A percentile compares a stretch with the other conserved stretches of the same genome.
Evolutionary conservation across 2,113 vertebrate species (phyloP).

Genomic region (Acrocephalus arundinaceus): DNA sequence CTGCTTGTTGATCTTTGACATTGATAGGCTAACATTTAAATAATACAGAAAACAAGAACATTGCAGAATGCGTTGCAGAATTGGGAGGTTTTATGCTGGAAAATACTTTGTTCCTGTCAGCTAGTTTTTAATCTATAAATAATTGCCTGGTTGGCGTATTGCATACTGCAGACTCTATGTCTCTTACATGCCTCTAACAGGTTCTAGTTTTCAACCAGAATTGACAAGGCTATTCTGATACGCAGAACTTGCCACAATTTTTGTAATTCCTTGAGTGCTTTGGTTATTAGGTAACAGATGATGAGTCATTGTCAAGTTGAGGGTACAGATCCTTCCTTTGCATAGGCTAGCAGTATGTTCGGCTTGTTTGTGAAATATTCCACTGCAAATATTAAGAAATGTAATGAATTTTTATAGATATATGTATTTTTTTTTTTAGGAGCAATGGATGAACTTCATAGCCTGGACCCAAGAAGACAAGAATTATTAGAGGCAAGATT

Average conservation of each 20-base stretch:
- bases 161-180: neutral
- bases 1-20: neutral
- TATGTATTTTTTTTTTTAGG: conserved; percentile 70
- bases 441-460: conserved; percentile 99
- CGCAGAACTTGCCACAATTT: neutral
- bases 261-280: neutral
- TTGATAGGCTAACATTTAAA: neutral
- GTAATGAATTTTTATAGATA: neutral
- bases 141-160: neutral
- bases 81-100: neutral
- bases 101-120: neutral
- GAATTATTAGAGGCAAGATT: conserved; percentile 97
- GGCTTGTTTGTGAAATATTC: neutral
- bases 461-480: conserved; percentile 97
- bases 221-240: neutral
- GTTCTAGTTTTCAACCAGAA: neutral
- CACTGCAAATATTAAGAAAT: neutral
- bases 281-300: neutral
- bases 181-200: neutral
- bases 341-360: neutral
- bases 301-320: neutral
- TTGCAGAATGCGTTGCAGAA: neutral
- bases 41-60: neutral
- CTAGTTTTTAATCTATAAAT: conserved; percentile 32
- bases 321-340: neutral